phyloP scores from a whole-genome alignment of 2,113 vertebrate species.

The Pseudorhombus dupliciocellatus region DNA sequence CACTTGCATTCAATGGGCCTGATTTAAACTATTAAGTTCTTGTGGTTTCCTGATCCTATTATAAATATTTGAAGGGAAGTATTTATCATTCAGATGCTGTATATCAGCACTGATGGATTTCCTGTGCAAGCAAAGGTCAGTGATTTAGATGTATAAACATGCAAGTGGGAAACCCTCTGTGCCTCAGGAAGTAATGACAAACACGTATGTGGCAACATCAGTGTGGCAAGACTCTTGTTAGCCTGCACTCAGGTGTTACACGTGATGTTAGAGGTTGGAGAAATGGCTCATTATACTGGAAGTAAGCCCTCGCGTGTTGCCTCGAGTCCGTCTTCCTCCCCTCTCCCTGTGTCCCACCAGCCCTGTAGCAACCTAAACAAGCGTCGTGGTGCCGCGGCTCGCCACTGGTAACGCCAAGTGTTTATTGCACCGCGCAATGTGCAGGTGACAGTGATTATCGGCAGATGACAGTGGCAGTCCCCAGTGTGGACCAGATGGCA shows the following conservation, averaged over 20 bases:
- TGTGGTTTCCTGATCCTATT: slow-evolving; percentile 77
- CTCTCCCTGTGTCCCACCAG: slow-evolving; percentile 32
- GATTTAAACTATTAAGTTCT: slow-evolving; percentile 82
- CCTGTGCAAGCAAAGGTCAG: slow-evolving; percentile 82
- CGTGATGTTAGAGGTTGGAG: slow-evolving; percentile 19
- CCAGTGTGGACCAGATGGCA: slow-evolving; percentile 88
- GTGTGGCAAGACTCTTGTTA: not conserved
- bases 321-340: slow-evolving; percentile 11
- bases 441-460: slow-evolving; percentile 94
- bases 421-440: slow-evolving; percentile 77
- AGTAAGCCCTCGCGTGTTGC: slow-evolving; percentile 24
- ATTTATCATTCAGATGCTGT: slow-evolving; percentile 83
- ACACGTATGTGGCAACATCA: slow-evolving; percentile 43
- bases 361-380: slow-evolving; percentile 59
- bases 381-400: slow-evolving; percentile 44
- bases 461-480: slow-evolving; percentile 88
- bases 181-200: slow-evolving; percentile 53
- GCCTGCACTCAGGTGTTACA: not conserved
- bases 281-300: slow-evolving; percentile 30
- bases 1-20: slow-evolving; percentile 73
- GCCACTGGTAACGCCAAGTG: slow-evolving; percentile 77
- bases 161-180: slow-evolving; percentile 57
- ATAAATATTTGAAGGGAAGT: slow-evolving; percentile 85
- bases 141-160: slow-evolving; percentile 78
- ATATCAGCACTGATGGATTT: slow-evolving; percentile 80